Base-by-base conservation (phyloP, 2,113 vertebrate genomes). In the Passer montanus region DNA sequence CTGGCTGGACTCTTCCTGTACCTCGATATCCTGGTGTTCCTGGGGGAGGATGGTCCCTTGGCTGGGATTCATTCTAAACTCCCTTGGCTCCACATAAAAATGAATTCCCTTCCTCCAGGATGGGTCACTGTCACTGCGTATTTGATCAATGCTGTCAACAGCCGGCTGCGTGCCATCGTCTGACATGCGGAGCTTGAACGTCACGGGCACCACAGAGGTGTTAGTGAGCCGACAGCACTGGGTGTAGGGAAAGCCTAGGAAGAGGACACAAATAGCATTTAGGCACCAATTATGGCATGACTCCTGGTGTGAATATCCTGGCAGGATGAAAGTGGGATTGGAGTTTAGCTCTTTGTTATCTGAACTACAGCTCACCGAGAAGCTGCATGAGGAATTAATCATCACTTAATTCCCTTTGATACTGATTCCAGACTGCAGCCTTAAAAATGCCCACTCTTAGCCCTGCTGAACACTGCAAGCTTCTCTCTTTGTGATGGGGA, bases 121-220 rank as follows among this genome's bases (percentile, higher is more conserved):
- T 1, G 59, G 72, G 17, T 4, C 50, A 28, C 70, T 75, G 15
- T 62, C 27, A 16, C 97, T 93, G 3, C 78, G 81, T 30, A 96
- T 70, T 41, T 97, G 97, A 15, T 67, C 68, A 15, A 13, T 74
- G 74, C 94, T 95, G 52, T 85, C 94, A 24, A 98, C 52, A 19
- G 98, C 98, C 30, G 95, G 88, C 17, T 49, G 27, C 1, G n/a
- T 49, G 73, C 99, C 99, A 2, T 99, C 99, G 7, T 98, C 98
- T 6, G 97, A 97, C 49, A 99, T 37, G 14, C 96, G 98, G 26
- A 99, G 97, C 62, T 58, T 92, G 96, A 99, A 99, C 15, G 81
- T 98, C 98, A 99, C 95, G 2, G 99, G 95, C 68, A 98, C 97
- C 83, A 97, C 76, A 46, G 98, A 98, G 5, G 98, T 98, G 90